Percentiles rank a stretch among this genome's conserved stretches.
These are phyloP conservation scores for Drosophila pruinosa DNA, from an alignment of 1,140 invertebrate genomes.

Conservation along the genomic window DNA sequence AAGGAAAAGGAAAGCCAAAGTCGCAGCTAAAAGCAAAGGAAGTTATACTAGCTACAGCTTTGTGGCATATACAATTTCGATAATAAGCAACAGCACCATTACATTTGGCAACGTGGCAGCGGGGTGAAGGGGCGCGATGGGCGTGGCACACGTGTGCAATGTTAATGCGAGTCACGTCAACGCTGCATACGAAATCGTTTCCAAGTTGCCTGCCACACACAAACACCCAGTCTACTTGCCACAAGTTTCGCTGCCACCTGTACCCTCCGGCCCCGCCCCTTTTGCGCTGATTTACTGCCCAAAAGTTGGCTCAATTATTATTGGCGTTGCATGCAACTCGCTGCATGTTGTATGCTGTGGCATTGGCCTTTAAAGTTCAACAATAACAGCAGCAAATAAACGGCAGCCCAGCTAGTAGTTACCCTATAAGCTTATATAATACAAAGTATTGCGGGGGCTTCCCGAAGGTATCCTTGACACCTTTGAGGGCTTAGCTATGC, in stretches of 20 bases:
- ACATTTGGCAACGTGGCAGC: neutral
- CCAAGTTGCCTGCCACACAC: slow-evolving; percentile 43
- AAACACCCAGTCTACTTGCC: slow-evolving; percentile 20
- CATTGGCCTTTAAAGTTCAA: slow-evolving; percentile 61
- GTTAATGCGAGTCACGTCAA: slow-evolving; percentile 79
- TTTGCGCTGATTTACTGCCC: slow-evolving; percentile 12
- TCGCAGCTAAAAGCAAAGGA: slow-evolving; percentile 31
- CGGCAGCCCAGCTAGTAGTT: neutral
- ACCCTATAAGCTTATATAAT: neutral
- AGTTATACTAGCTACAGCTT: slow-evolving; percentile 61
- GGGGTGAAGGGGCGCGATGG: neutral
- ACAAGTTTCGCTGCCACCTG: slow-evolving; percentile 18
- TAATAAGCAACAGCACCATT: slow-evolving; percentile 67
- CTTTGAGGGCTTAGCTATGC: no score
- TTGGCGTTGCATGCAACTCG: slow-evolving; percentile 29
- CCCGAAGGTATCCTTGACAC: no score
- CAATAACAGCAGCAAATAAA: neutral
- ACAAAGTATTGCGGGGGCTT: no score
- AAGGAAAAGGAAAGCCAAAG: neutral
- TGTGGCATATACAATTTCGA: slow-evolving; percentile 78
- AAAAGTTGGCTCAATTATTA: slow-evolving; percentile 63
- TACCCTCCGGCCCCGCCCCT: neutral
- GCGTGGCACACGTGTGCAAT: slow-evolving; percentile 49
- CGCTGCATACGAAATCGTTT: slow-evolving; percentile 76
- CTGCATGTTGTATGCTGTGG: slow-evolving; percentile 16